Percentiles rank a stretch among this genome's conserved stretches.
These are phyloP conservation scores for Poecilobothrus nobilitatus DNA, from an alignment of 2,888 invertebrate species.

Conservation along the genomic window DNA sequence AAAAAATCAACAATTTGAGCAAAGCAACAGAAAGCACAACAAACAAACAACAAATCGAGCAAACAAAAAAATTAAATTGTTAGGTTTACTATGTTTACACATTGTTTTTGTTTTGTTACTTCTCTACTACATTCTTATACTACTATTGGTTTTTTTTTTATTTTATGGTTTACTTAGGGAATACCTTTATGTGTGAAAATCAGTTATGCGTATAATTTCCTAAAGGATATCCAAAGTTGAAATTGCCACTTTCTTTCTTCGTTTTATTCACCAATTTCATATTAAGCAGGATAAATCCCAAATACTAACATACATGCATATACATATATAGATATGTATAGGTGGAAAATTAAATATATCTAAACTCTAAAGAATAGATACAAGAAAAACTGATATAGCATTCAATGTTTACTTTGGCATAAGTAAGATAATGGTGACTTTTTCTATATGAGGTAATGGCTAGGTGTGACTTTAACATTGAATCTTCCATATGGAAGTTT, in stretches of 20 bases:
- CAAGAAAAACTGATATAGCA: not conserved
- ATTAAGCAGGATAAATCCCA: too few species aligned
- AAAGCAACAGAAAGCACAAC: not conserved
- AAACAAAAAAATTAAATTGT: too few species aligned
- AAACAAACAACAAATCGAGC: not conserved
- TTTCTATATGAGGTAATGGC: not conserved
- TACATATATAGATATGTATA: too few species aligned
- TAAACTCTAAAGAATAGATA: not conserved
- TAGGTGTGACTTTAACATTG: not conserved
- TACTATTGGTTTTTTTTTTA: too few species aligned
- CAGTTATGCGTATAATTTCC: conserved; percentile 10
- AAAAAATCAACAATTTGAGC: too few species aligned
- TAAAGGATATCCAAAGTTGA: not conserved
- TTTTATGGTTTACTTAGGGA: conserved; percentile 8
- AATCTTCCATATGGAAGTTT: not conserved
- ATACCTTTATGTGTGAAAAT: conserved; percentile 10
- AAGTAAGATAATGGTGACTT: not conserved
- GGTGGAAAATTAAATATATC: too few species aligned
- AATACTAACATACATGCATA: too few species aligned
- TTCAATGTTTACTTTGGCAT: not conserved
- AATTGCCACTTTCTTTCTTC: not conserved
- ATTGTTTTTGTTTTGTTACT: not conserved
- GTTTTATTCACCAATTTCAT: not conserved
- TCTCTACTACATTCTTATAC: too few species aligned
- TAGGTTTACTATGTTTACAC: not conserved